Percentiles rank a stretch among this genome's conserved stretches.
phyloP scores from a whole-genome alignment of 1,140 invertebrate species.

The Drosophila arawakana region DNA sequence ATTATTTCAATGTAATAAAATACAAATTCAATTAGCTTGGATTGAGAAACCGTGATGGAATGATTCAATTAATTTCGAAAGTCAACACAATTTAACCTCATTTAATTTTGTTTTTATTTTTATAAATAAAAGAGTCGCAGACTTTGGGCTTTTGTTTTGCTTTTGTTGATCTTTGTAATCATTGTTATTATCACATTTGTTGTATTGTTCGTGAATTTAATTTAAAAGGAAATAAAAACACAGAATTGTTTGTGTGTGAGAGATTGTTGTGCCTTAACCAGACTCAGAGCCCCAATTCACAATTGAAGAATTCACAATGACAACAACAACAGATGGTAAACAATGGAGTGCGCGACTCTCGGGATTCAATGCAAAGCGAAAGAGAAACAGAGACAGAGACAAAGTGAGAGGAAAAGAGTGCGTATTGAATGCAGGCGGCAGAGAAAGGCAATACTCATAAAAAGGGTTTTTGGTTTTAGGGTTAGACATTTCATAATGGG shows the following conservation, averaged over 20 bases:
- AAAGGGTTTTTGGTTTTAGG: constrained; percentile 26
- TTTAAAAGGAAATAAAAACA: constrained; percentile 69
- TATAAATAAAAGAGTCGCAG: constrained; percentile 40
- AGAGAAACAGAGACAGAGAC: background rate
- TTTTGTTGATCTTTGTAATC: constrained; percentile 64
- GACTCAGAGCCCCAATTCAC: constrained; percentile 67
- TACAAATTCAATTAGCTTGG: constrained; percentile 2
- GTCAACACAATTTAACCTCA: constrained; percentile 54
- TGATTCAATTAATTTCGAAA: constrained; percentile 54
- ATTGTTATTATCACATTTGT: constrained; percentile 71
- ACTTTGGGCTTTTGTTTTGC: constrained; percentile 39
- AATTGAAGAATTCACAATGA: constrained; percentile 66
- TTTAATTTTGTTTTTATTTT: constrained; percentile 8
- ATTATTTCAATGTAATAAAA: constrained; percentile 14
- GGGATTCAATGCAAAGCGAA: constrained; percentile 37
- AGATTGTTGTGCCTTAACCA: constrained; percentile 33
- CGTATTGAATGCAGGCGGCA: constrained; percentile 9
- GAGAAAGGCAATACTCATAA: constrained; percentile 45
- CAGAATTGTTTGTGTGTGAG: constrained; percentile 36
- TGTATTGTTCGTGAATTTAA: constrained; percentile 74
- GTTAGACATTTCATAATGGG: constrained; percentile 27
- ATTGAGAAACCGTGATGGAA: constrained; percentile 24
- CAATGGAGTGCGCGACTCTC: constrained; percentile 62
- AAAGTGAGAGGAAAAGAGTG: constrained; percentile 36
- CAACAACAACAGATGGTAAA: constrained; percentile 65